Percentiles rank a stretch among this genome's conserved stretches.
Evolutionary conservation across 2,888 invertebrate species (phyloP).

Genomic region (Drosophila antonietae): DNA sequence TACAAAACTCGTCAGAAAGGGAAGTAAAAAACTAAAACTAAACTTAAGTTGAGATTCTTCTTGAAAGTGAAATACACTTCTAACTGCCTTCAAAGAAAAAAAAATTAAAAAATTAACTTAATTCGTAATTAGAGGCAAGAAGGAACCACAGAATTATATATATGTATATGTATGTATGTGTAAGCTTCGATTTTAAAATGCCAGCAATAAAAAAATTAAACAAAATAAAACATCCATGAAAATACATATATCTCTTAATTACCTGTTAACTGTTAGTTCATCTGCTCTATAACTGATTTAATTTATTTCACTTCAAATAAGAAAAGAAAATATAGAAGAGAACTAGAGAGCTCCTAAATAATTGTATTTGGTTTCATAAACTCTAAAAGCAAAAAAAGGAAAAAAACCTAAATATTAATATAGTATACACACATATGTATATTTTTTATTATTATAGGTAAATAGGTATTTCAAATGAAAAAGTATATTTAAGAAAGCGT

Average conservation of each 20-base stretch:
- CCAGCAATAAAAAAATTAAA: constrained; percentile 8
- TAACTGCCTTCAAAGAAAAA: constrained; percentile 65
- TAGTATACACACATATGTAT: constrained; percentile 66
- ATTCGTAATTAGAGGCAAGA: not conserved
- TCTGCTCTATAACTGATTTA: not conserved
- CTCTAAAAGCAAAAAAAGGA: constrained; percentile 40
- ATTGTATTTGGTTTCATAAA: constrained; percentile 75
- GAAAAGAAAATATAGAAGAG: not conserved
- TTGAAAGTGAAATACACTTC: constrained; percentile 46
- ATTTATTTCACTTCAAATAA: constrained; percentile 15
- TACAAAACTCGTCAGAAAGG: constrained; percentile 5
- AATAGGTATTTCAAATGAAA: too few relatives aligned
- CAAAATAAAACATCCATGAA: not conserved
- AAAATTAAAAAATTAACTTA: constrained; percentile 16
- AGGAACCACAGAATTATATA: constrained; percentile 16
- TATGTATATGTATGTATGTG: not conserved
- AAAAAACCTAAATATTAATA: constrained; percentile 59
- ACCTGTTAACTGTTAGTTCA: constrained; percentile 6
- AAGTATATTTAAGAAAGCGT: constrained; percentile 49
- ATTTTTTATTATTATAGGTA: constrained; percentile 70
- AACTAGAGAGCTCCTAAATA: constrained; percentile 54
- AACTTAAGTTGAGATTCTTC: constrained; percentile 47
- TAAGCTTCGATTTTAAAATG: constrained; percentile 17
- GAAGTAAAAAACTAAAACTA: constrained; percentile 9
- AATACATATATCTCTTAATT: not conserved